These are phyloP conservation scores for Apamea crenata DNA, from an alignment of 2,888 invertebrate species.

Conservation along the genomic window DNA sequence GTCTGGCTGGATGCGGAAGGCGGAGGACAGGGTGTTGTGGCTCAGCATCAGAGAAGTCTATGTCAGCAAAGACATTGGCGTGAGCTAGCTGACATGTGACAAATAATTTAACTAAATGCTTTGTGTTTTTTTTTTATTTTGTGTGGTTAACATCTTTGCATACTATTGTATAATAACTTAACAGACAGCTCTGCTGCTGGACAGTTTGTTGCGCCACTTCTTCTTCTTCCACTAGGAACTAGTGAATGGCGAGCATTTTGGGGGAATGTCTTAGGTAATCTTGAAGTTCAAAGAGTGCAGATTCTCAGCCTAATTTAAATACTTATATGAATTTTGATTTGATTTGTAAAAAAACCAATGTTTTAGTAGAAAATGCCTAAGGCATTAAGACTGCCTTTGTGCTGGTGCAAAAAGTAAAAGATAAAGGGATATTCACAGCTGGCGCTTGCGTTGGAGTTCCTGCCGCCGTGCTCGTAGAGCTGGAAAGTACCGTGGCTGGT, in stretches of 20 bases:
- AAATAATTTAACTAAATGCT: neutral
- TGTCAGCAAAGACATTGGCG: neutral
- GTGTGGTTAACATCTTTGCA: neutral
- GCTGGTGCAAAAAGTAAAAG: neutral
- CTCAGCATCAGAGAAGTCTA: neutral
- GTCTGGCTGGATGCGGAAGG: neutral
- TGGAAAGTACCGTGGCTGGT: conserved; percentile 87
- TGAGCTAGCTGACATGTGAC: no score
- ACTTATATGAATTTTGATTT: no score
- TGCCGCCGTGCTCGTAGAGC: conserved; percentile 82
- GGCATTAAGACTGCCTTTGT: neutral
- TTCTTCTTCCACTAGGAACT: neutral
- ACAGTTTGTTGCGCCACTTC: neutral
- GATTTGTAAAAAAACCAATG: no score
- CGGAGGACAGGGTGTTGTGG: neutral
- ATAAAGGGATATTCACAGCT: conserved; percentile 77
- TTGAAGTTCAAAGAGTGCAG: neutral
- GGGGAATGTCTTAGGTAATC: neutral
- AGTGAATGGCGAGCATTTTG: neutral
- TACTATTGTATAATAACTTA: neutral
- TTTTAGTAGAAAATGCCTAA: neutral
- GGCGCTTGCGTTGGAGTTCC: conserved; percentile 78
- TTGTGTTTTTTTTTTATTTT: no score
- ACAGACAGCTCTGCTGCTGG: neutral
- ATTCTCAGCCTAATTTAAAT: neutral